Percentiles rank a stretch among this genome's conserved stretches.
Evolutionary conservation across 2,113 vertebrate genomes (phyloP).

Genomic region (Conger conger): DNA sequence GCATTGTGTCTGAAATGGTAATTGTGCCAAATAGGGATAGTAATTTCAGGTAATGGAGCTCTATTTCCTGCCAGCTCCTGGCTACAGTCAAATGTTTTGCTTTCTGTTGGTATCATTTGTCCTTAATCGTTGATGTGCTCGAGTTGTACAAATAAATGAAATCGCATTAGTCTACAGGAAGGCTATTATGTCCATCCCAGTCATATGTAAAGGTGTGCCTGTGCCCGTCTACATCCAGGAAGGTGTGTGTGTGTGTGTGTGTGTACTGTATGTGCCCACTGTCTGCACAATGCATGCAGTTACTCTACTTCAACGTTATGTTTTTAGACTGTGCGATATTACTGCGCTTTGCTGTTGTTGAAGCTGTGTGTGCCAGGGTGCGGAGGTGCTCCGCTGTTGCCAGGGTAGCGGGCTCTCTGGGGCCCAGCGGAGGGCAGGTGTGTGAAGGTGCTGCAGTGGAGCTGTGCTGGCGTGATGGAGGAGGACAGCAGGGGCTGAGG

Average conservation of each 20-base stretch:
- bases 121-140: not conserved
- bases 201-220: constrained; percentile 4
- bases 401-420: not conserved
- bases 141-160: not conserved
- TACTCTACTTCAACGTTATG: no score
- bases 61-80: not conserved
- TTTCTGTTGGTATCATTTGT: not conserved
- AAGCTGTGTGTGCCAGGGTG: not conserved
- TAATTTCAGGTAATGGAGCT: not conserved
- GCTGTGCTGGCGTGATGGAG: not conserved
- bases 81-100: not conserved
- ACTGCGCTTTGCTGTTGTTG: not conserved
- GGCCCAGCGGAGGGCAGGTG: not conserved
- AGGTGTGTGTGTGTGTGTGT: not conserved
- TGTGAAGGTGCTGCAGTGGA: not conserved
- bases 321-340: constrained; percentile 3
- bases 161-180: not conserved
- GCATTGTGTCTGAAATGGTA: not conserved
- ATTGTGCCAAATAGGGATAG: not conserved
- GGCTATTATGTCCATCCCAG: not conserved
- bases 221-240: constrained; percentile 5
- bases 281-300: not conserved
- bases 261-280: not conserved
- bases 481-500: constrained; percentile 34
- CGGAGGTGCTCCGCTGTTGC: not conserved